These are phyloP conservation scores for Pangasius macronema DNA, from an alignment of 2,797 vertebrate species.

Conservation along the genomic window DNA sequence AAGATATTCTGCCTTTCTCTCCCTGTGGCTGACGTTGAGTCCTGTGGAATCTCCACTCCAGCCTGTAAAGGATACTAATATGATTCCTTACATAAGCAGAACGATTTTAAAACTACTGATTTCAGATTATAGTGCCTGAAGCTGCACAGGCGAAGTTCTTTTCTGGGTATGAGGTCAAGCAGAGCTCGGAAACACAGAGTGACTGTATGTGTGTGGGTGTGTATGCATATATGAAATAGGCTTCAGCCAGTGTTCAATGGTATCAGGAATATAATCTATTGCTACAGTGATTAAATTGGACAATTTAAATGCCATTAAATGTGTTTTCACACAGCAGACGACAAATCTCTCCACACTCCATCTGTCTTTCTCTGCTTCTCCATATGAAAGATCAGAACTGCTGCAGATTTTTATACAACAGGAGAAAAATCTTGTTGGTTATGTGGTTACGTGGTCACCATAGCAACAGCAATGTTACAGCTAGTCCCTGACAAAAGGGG, in stretches of 20 bases:
- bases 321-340: conserved; percentile 27
- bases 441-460: background rate
- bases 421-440: background rate
- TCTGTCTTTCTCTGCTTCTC: conserved; percentile 20
- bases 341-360: conserved; percentile 17
- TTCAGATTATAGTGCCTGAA: conserved; percentile 49
- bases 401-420: conserved; percentile 17
- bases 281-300: conserved; percentile 21
- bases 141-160: conserved; percentile 32
- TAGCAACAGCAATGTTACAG: conserved; percentile 8
- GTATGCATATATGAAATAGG: conserved; percentile 8
- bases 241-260: background rate
- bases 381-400: conserved; percentile 13
- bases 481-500: background rate
- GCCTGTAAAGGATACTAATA: conserved; percentile 30
- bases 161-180: conserved; percentile 25
- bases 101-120: conserved; percentile 44
- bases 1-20: conserved; percentile 46
- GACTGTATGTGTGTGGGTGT: background rate
- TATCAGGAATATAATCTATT: conserved; percentile 10
- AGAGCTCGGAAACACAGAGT: conserved; percentile 14
- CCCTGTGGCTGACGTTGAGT: background rate
- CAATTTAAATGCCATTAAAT: conserved; percentile 32
- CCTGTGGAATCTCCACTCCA: conserved; percentile 1
- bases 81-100: conserved; percentile 29